Percentiles rank a stretch among this genome's conserved stretches.
Evolutionary conservation across 1,140 invertebrate species (phyloP).

Genomic region (Choristoneura fumiferana): DNA sequence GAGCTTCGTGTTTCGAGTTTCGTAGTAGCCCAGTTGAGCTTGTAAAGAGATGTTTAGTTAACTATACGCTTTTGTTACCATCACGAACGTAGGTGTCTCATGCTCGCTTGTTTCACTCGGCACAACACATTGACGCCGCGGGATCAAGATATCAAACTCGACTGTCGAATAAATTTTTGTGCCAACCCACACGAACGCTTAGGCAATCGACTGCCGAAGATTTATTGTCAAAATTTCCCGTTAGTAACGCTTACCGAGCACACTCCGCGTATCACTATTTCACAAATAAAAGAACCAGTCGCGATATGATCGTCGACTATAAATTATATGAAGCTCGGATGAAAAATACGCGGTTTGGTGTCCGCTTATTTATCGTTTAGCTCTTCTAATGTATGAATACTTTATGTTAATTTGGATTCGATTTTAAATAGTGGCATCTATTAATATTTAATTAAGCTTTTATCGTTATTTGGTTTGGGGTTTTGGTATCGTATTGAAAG

Average conservation of each 20-base stretch:
- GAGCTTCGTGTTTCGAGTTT: too few relatives aligned
- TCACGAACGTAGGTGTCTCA: constrained; percentile 8
- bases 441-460: constrained; percentile 57
- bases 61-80: neutral
- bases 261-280: constrained; percentile 76
- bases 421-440: constrained; percentile 53
- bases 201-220: constrained; percentile 74
- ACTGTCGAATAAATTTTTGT: constrained; percentile 73
- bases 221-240: constrained; percentile 77
- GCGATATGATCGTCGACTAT: constrained; percentile 75
- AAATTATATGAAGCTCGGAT: constrained; percentile 74
- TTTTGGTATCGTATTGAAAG: constrained; percentile 3
- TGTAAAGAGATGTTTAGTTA: neutral
- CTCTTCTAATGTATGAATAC: constrained; percentile 65
- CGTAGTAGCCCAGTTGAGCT: too few relatives aligned
- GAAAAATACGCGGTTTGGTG: constrained; percentile 74
- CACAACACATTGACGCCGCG: constrained; percentile 48
- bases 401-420: constrained; percentile 57
- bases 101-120: constrained; percentile 32
- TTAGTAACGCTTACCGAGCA: constrained; percentile 75
- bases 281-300: constrained; percentile 77
- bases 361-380: constrained; percentile 74
- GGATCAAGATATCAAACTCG: constrained; percentile 72
- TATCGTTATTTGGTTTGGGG: constrained; percentile 25
- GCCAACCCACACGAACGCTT: constrained; percentile 71